Evolutionary conservation across 2,797 vertebrate genomes (phyloP).

Genomic region (Peromyscus eremicus): DNA sequence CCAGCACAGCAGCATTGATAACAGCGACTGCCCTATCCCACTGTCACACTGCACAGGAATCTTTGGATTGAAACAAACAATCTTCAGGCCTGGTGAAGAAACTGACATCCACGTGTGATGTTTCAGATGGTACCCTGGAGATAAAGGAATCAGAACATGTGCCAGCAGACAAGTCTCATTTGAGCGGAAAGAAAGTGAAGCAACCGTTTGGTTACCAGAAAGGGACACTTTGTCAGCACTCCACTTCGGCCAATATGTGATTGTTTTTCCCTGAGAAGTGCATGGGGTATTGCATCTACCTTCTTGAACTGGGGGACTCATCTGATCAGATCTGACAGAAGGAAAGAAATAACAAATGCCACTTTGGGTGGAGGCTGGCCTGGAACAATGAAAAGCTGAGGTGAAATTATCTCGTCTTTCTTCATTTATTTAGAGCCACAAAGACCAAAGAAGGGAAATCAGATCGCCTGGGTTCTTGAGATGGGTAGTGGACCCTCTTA

Average conservation of each 20-base stretch:
- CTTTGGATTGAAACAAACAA: background rate
- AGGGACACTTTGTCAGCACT: background rate
- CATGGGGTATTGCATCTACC: background rate
- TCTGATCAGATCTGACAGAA: background rate
- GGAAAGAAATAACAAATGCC: background rate
- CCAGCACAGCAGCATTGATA: background rate
- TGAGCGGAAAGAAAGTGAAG: background rate
- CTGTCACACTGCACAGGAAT: background rate
- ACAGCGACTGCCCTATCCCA: accelerated
- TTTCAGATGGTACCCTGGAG: background rate
- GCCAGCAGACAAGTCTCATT: background rate
- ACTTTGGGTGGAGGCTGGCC: background rate
- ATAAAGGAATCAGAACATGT: background rate
- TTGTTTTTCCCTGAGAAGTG: background rate
- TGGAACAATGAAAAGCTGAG: background rate
- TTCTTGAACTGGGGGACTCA: background rate
- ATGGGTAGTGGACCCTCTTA: background rate
- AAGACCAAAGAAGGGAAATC: background rate
- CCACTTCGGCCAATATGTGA: background rate
- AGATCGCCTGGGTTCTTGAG: background rate
- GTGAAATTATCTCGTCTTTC: background rate
- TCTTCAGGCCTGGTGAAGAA: background rate
- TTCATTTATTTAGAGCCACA: background rate
- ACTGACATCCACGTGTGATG: background rate
- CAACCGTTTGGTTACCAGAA: background rate